Base-by-base conservation (phyloP, 2,888 invertebrate species). In the Scaptomyza parva region DNA sequence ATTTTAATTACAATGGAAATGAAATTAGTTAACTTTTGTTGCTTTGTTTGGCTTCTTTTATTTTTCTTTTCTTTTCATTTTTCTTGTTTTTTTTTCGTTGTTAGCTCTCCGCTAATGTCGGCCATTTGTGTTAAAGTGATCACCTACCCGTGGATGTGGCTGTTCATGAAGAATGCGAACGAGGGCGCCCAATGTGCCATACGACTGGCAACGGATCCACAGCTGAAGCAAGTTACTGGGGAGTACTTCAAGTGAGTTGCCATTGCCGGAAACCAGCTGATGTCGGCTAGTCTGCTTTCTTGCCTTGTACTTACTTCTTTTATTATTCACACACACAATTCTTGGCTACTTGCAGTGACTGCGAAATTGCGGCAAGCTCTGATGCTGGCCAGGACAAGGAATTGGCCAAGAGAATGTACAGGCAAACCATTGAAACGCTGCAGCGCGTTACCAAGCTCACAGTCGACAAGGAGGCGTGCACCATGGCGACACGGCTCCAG, bases 101-200 rank as follows among this genome's bases (percentile, higher is more conserved):
- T 54, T 65, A 40, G 92, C 75, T 92, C 92, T 14, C 91, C 92
- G 59, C 86, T 92, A 77, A 92, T 92, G 92, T 91, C 90, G 51
- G 90, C 91, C 62, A 74, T 91, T 78, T 90, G 94, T 54, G 92
- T 94, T 11, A 92, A 92, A 84, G 74, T 94, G 52, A 93, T 95
- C 55, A 93, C 95, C 71, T 93, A 92, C 86, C 96, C 95, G 0
- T 93, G 95, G 92, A 92, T 94, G 89, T 94, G 94, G 94, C 89
- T 95, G 44, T 93, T 96, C 75, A 93, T 95, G 90, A 95, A 95
- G 91, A 94, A 93, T 47, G 93, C 95, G 1, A 91, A 91, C 48
- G 95, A 95, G 91, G 96, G 96, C 14, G 94, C 95, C 28, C 95
- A 96, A 88, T 94, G 94, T 8, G 92, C 93, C 37, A 90, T 96